Base-by-base conservation (phyloP, 2,888 invertebrate genomes). In the Stenurella melanura region DNA sequence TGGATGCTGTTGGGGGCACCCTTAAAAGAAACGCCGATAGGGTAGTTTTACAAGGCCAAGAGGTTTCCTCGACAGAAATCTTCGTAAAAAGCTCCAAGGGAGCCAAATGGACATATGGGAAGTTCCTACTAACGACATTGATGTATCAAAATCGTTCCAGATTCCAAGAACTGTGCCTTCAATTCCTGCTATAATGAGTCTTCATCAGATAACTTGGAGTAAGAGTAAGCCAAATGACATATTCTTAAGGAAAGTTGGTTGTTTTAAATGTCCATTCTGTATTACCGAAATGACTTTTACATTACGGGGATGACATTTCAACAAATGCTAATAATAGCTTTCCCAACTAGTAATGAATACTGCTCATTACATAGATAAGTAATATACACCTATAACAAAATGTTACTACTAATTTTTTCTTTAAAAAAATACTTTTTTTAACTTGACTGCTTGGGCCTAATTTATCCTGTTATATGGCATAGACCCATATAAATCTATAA, bases 301-400 rank as follows among this genome's bases (percentile, higher is more conserved):
- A 56, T 56, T 56, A 56, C 18, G 56, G 56, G 17, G 18, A 56
- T 56, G 56, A 56, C 56, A 56, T 56, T 18, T 56, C 18, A n/a
- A 18, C 56, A 56, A 56, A 56, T 56, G n/a, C 56, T 18, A 10
- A 56, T 56, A 56, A 56, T 56, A 18, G 56, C 18, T n/a, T 56
- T 56, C 17, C 10, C 18, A 56, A 56, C 56, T 17, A 10, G 17
- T 56, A 56, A 56, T 56, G 56, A 56, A 56, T 18, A 56, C 17
- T 56, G 56, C 18, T 56, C 7, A 56, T 56, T 1, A 17, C 56
- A 56, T 56, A 56, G 18, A 56, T 56, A 56, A 56, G n/a, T n/a
- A n/a, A n/a, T n/a, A n/a, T n/a, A n/a, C n/a, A n/a, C n/a, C n/a
- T n/a, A n/a, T n/a, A n/a, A 18, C 17, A 56, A 56, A 56, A 56